Percentiles rank a stretch among this genome's conserved stretches.
Evolutionary conservation across 2,113 vertebrate species (phyloP).

Genomic region (Antennarius striatus): DNA sequence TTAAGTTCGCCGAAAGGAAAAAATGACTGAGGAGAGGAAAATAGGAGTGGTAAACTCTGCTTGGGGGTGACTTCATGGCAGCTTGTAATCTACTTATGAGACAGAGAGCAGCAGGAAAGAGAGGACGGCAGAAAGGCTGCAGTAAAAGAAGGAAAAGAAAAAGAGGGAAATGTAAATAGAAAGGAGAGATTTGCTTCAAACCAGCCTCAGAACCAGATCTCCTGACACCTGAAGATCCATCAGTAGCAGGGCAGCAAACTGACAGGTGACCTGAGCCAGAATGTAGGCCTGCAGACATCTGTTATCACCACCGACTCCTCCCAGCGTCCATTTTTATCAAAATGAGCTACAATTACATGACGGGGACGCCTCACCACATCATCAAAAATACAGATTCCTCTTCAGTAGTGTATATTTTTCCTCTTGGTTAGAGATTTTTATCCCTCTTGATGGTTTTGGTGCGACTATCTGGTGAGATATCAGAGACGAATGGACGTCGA

Average conservation of each 20-base stretch:
- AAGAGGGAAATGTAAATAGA: neutral
- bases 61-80: slow-evolving; percentile 37
- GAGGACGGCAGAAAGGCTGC: neutral
- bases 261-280: neutral
- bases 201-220: slow-evolving; percentile 7
- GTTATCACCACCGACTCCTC: neutral
- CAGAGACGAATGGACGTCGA: too few species aligned
- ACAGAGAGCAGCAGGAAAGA: slow-evolving; percentile 1
- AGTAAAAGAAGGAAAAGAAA: neutral
- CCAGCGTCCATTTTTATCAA: neutral
- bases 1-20: slow-evolving; percentile 25
- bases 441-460: too few species aligned
- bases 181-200: neutral
- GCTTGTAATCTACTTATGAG: slow-evolving; percentile 36
- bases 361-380: too few species aligned
- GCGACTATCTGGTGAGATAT: too few species aligned
- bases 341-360: neutral
- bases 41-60: slow-evolving; percentile 37
- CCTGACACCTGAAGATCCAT: neutral
- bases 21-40: slow-evolving; percentile 49
- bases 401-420: too few species aligned
- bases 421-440: too few species aligned
- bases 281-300: slow-evolving; percentile 4
- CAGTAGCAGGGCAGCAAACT: too few species aligned
- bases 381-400: too few species aligned